Conservation (phyloP, 2,797 vertebrate species). For the Taeniopygia guttata region DNA sequence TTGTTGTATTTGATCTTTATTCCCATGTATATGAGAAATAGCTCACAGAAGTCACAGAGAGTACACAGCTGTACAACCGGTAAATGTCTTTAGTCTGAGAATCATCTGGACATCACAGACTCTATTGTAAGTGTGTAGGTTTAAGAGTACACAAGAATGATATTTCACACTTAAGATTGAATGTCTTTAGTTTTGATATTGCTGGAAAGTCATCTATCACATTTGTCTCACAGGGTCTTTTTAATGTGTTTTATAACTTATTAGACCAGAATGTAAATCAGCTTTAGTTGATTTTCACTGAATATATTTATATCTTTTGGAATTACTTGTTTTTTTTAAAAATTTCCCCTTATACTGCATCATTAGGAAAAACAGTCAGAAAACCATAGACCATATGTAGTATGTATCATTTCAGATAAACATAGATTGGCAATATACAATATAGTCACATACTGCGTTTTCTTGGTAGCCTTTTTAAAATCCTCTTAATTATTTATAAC, state of each 20-base stretch:
- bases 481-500: constrained; percentile 77
- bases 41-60: background rate
- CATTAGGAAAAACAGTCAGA: background rate
- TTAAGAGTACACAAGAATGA: constrained; percentile 18
- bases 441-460: constrained; percentile 47
- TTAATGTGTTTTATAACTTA: constrained; percentile 55
- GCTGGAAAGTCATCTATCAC: constrained; percentile 55
- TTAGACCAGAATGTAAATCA: constrained; percentile 58
- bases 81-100: constrained; percentile 6
- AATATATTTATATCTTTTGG: constrained; percentile 61
- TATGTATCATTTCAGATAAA: constrained; percentile 23
- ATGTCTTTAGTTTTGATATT: constrained; percentile 55
- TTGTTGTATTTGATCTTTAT: background rate
- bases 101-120: background rate
- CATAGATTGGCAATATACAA: background rate
- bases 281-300: constrained; percentile 59
- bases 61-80: background rate
- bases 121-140: background rate
- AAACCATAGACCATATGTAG: background rate
- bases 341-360: background rate
- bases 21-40: background rate
- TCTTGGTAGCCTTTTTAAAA: constrained; percentile 69
- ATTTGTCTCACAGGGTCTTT: constrained; percentile 61
- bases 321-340: background rate
- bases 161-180: constrained; percentile 58